Percentiles rank a stretch among this genome's conserved stretches.
These are phyloP conservation scores for Turritopsis rubra DNA, from an alignment of 30 jellyfish, hydroid and myxozoan species.

Conservation along the genomic window DNA sequence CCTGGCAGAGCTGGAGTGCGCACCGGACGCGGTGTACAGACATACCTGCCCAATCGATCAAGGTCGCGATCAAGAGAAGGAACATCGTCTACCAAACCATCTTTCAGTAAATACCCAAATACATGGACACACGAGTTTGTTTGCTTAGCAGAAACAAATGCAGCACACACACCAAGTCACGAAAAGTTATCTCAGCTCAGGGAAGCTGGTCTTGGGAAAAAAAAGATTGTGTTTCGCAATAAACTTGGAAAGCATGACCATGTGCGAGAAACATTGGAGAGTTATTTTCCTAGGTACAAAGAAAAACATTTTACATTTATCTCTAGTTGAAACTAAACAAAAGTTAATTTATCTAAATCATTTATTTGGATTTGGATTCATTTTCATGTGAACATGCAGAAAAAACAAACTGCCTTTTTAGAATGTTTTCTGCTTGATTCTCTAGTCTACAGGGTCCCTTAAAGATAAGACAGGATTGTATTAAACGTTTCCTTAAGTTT, in stretches of 20 bases:
- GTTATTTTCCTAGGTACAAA: slow-evolving; percentile 15
- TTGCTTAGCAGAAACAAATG: slow-evolving; percentile 1
- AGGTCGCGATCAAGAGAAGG: neutral
- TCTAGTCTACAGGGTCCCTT: neutral
- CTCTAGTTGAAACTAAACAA: neutral
- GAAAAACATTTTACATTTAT: neutral
- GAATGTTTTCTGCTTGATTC: neutral
- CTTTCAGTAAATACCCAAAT: slow-evolving; percentile 3
- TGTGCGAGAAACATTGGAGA: slow-evolving; percentile 11
- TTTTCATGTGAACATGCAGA: neutral
- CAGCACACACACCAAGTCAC: slow-evolving; percentile 7
- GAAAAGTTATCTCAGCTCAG: neutral
- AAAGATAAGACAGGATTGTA: neutral
- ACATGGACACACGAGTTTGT: slow-evolving; percentile 34
- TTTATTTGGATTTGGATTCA: neutral
- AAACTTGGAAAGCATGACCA: slow-evolving; percentile 22
- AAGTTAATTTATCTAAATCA: neutral
- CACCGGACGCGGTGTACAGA: slow-evolving; percentile 9
- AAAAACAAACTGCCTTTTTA: neutral
- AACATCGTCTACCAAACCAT: neutral
- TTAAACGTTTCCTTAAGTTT: neutral
- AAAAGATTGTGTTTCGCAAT: slow-evolving; percentile 22
- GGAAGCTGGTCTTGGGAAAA: slow-evolving; percentile 34
- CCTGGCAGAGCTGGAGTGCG: neutral
- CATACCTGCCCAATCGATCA: slow-evolving; percentile 10